Evolutionary conservation across 2,113 vertebrate genomes (phyloP).

Genomic region (Lathamus discolor): DNA sequence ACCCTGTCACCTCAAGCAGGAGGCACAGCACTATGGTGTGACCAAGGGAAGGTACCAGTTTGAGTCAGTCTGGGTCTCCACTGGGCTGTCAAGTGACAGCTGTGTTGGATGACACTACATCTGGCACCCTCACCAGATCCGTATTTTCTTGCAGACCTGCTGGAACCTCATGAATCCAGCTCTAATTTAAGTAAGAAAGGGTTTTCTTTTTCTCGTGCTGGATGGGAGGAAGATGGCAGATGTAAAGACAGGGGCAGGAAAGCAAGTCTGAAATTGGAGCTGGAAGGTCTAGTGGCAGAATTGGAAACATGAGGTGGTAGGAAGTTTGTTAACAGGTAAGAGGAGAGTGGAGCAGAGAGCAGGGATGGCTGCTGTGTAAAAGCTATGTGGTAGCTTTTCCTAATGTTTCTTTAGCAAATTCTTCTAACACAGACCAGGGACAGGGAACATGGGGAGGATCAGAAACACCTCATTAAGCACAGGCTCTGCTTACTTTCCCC

Average conservation of each 20-base stretch:
- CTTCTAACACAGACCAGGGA: not conserved
- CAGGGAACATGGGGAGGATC: not conserved
- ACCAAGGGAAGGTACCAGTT: not conserved
- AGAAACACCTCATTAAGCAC: not conserved
- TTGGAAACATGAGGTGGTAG: not conserved
- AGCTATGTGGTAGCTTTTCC: not conserved
- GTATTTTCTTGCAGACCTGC: not conserved
- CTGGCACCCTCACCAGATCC: not conserved
- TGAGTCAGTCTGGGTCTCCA: not conserved
- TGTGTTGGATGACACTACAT: not conserved
- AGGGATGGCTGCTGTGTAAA: not conserved
- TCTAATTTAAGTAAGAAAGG: not conserved
- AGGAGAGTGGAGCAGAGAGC: not conserved
- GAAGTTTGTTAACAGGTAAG: not conserved
- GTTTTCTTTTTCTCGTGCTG: not conserved
- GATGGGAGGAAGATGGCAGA: not conserved
- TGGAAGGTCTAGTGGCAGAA: not conserved
- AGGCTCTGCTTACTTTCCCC: not conserved
- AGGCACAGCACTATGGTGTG: not conserved
- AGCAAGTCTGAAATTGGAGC: not conserved
- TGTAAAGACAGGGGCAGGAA: not conserved
- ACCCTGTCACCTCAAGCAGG: not conserved
- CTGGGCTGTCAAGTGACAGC: not conserved
- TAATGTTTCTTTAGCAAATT: not conserved
- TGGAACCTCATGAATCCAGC: not conserved